Percentiles rank a stretch among this genome's conserved stretches.
phyloP scores from a whole-genome alignment of 2,888 invertebrate species.

The Anoncus sp. region DNA sequence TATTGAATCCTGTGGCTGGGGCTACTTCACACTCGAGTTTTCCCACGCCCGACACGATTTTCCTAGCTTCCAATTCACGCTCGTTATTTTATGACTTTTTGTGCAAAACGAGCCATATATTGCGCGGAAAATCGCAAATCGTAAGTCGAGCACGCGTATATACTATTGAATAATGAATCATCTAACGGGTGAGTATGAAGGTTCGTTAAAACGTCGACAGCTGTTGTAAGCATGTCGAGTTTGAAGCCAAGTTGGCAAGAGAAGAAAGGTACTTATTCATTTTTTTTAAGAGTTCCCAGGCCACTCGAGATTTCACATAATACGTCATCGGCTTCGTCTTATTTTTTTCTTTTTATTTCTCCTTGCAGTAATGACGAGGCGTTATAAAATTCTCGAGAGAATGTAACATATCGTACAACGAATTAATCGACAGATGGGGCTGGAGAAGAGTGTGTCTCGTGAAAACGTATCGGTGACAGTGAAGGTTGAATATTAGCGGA shows the following conservation, averaged over 20 bases:
- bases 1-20: constrained; percentile 44
- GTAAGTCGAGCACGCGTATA: constrained; percentile 9
- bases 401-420: not conserved
- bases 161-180: constrained; percentile 59
- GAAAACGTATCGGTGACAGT: not conserved
- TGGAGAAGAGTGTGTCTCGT: constrained; percentile 4
- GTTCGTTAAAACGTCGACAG: constrained; percentile 49
- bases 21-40: constrained; percentile 38
- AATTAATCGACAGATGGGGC: not conserved
- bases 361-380: constrained; percentile 11
- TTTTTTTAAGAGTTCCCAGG: constrained; percentile 43
- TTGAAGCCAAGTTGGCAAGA: constrained; percentile 19
- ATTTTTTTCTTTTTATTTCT: constrained; percentile 8
- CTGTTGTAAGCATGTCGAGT: constrained; percentile 4
- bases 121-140: constrained; percentile 36
- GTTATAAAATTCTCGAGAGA: constrained; percentile 6
- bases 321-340: not conserved
- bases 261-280: constrained; percentile 41
- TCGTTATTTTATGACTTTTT: constrained; percentile 48
- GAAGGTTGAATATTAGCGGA: not conserved
- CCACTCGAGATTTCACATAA: constrained; percentile 15
- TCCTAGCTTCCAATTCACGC: constrained; percentile 28
- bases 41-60: constrained; percentile 56
- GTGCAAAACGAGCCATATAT: constrained; percentile 33
- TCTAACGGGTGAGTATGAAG: constrained; percentile 28